Evolutionary conservation across 2,888 invertebrate species (phyloP), one percentile per base, ranked within the genome.

Genomic region (Phaedon cochleariae): DNA sequence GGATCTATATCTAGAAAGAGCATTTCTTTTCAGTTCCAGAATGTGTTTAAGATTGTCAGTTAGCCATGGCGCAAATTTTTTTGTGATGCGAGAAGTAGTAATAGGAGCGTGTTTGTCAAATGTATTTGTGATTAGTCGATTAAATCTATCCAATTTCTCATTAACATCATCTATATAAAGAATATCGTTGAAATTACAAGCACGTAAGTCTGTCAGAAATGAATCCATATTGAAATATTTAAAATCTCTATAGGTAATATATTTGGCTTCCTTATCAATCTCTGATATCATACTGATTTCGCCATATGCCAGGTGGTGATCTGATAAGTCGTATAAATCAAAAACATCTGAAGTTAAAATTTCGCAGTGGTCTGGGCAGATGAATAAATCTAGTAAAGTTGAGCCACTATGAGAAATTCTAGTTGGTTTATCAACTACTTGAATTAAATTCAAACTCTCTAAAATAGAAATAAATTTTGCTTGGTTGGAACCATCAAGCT

Each of bases 131-230:
- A 48, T 48, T 3, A 48, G 2, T 48, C n/a, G 7, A 48, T 48
- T 29, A 62, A 58, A 37, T 17, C 37, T 41, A 18, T 48, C 21
- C 12, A 48, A 20, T 48, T 48, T 22, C 22, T 48, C 48, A 48
- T 48, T 48, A 48, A 48, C 48, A 48, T 48, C 48, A 48, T 48
- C 48, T 48, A 48, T 22, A 20, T 48, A 22, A 48, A 48, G 20
- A 48, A 48, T 48, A 21, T 48, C 21, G 48, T 18, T 48, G 48
- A 48, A 48, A 15, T 48, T 48, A 48, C 48, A 48, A 15, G 22
- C 18, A 10, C 21, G 48, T n/a, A 48, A 48, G 48, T 48, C 48
- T 15, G 48, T 20, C 5, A 48, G 22, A 48, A 48, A 48, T 48
- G 48, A 48, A 15, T 20, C 17, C 17, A 15, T 48, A 21, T 48